Evolutionary conservation across 2,888 invertebrate genomes (phyloP).

Genomic region (Ophion slaviceki): DNA sequence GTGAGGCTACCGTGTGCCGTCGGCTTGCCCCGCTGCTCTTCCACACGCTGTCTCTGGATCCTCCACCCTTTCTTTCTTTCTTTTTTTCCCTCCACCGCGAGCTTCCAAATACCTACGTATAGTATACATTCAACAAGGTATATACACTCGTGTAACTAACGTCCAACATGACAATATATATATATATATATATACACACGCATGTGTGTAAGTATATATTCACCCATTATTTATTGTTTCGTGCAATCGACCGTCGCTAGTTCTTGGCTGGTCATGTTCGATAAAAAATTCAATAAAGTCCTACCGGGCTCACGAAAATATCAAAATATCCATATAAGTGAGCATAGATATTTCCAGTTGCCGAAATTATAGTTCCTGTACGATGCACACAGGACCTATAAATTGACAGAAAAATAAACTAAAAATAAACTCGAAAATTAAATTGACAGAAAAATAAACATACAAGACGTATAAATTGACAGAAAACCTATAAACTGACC

Average conservation of each 20-base stretch:
- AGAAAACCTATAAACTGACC: no score
- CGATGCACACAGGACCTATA: no score
- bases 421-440: no score
- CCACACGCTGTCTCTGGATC: conserved; percentile 21
- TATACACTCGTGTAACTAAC: conserved; percentile 3
- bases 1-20: conserved; percentile 83
- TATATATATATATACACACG: not conserved
- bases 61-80: not conserved
- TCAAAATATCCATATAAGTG: no score
- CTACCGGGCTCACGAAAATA: no score
- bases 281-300: no score
- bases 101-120: conserved; percentile 5
- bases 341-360: no score
- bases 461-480: no score
- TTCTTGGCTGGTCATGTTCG: no score
- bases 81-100: conserved; percentile 42
- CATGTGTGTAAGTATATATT: not conserved
- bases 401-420: no score
- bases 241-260: conserved; percentile 60
- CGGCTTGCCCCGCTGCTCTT: conserved; percentile 59
- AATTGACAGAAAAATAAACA: no score
- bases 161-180: not conserved
- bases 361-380: no score
- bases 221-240: conserved; percentile 28
- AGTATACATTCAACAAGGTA: not conserved